These are phyloP conservation scores for Cremastinae sp. DNA, from an alignment of 2,888 invertebrate species.

Conservation along the genomic window DNA sequence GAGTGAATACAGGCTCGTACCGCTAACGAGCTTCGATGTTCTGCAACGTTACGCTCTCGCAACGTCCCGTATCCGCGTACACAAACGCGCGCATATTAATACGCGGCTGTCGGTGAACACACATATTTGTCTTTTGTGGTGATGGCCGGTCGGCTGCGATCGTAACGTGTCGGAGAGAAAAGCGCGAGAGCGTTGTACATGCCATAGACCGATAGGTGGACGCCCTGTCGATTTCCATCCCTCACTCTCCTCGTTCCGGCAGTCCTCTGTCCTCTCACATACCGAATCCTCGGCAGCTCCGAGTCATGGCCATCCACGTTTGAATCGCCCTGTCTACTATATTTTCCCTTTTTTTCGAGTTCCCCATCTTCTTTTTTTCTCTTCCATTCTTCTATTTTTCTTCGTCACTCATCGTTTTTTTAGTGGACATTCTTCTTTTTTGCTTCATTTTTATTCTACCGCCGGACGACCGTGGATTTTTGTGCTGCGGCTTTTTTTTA, in stretches of 20 bases:
- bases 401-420: slow-evolving; percentile 31
- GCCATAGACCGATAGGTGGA: slow-evolving; percentile 77
- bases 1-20: slow-evolving; percentile 58
- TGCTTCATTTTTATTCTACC: no score
- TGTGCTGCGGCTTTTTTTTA: no score
- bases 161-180: slow-evolving; percentile 37
- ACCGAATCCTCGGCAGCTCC: slow-evolving; percentile 7
- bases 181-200: slow-evolving; percentile 33
- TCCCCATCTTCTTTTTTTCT: slow-evolving; percentile 36
- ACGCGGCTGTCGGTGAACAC: slow-evolving; percentile 18
- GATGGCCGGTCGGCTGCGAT: slow-evolving; percentile 50
- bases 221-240: slow-evolving; percentile 78
- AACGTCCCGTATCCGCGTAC: slow-evolving; percentile 54
- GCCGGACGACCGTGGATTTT: no score
- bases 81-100: slow-evolving; percentile 40
- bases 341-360: slow-evolving; percentile 66
- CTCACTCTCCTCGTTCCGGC: slow-evolving; percentile 44
- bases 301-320: slow-evolving; percentile 57
- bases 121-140: slow-evolving; percentile 54
- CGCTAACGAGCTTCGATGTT: slow-evolving; percentile 62
- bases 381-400: slow-evolving; percentile 41
- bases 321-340: slow-evolving; percentile 66
- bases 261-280: slow-evolving; percentile 23
- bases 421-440: slow-evolving; percentile 5
- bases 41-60: slow-evolving; percentile 48